A percentile compares a stretch with the other conserved stretches of the same genome.
These are phyloP conservation scores for Chlamydotis undulata DNA, from an alignment of 2,113 vertebrate genomes.

Conservation along the genomic window DNA sequence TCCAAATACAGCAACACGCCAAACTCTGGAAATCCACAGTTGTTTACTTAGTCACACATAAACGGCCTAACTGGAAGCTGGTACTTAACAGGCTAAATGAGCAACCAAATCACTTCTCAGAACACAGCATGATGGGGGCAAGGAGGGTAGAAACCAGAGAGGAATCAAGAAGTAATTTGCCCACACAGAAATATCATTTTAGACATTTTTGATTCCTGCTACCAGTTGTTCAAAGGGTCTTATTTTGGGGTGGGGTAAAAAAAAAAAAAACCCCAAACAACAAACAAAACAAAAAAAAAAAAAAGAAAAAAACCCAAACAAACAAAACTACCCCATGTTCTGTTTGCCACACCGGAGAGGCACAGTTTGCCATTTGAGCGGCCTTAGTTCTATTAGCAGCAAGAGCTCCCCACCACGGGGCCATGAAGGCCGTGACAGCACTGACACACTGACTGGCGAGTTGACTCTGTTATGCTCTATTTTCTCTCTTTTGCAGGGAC, in stretches of 20 bases:
- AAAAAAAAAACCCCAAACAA: too few relatives aligned
- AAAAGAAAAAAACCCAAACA: not conserved
- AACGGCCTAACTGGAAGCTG: not conserved
- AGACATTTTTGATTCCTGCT: not conserved
- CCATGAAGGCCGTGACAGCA: not conserved
- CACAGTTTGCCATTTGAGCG: not conserved
- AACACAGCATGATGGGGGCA: not conserved
- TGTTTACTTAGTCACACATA: not conserved
- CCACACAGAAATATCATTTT: not conserved
- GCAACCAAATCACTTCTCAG: not conserved
- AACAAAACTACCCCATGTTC: not conserved
- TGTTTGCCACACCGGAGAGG: not conserved
- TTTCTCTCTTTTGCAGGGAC: not conserved
- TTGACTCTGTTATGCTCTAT: not conserved
- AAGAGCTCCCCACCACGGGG: not conserved
- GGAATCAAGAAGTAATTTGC: not conserved
- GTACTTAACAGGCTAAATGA: not conserved
- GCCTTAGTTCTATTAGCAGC: not conserved
- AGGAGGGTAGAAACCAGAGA: not conserved
- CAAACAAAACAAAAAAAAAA: too few relatives aligned
- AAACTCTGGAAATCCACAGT: not conserved
- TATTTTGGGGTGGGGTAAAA: not conserved
- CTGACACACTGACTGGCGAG: not conserved
- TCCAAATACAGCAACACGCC: not conserved
- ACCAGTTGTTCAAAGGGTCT: not conserved